A percentile compares a stretch with the other conserved stretches of the same genome.
phyloP scores from a whole-genome alignment of 2,888 invertebrate genomes.

The Ochlodes sylvanus region DNA sequence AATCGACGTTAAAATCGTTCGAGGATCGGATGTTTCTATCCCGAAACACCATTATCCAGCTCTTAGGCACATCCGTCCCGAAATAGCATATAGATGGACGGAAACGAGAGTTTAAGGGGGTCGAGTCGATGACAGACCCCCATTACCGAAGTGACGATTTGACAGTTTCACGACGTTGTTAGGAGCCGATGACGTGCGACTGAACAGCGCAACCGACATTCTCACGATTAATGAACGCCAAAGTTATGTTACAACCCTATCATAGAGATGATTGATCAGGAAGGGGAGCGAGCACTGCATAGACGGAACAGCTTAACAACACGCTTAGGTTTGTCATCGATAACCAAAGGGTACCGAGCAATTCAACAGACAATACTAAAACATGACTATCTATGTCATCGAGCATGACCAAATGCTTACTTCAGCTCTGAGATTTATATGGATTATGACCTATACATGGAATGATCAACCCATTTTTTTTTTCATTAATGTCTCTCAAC shows the following conservation, averaged over 20 bases:
- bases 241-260: slow-evolving; percentile 53
- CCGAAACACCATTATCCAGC: slow-evolving; percentile 40
- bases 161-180: slow-evolving; percentile 68
- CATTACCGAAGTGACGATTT: slow-evolving; percentile 78
- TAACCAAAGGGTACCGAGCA: neutral
- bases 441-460: too few species aligned
- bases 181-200: slow-evolving; percentile 61
- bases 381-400: too few species aligned
- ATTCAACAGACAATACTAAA: too few species aligned
- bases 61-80: slow-evolving; percentile 51
- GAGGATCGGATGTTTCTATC: slow-evolving; percentile 42
- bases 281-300: neutral
- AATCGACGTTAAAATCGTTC: slow-evolving; percentile 37
- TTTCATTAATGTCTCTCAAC: too few species aligned
- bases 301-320: neutral
- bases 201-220: slow-evolving; percentile 60
- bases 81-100: slow-evolving; percentile 60
- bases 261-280: slow-evolving; percentile 41
- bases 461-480: too few species aligned
- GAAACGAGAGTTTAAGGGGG: slow-evolving; percentile 77
- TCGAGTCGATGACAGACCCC: slow-evolving; percentile 74
- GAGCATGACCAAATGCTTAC: too few species aligned
- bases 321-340: neutral
- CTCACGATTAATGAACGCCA: slow-evolving; percentile 70
- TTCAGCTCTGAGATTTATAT: too few species aligned